phyloP scores from a whole-genome alignment of 2,113 vertebrate genomes.

The Chloroceryle aenea region DNA sequence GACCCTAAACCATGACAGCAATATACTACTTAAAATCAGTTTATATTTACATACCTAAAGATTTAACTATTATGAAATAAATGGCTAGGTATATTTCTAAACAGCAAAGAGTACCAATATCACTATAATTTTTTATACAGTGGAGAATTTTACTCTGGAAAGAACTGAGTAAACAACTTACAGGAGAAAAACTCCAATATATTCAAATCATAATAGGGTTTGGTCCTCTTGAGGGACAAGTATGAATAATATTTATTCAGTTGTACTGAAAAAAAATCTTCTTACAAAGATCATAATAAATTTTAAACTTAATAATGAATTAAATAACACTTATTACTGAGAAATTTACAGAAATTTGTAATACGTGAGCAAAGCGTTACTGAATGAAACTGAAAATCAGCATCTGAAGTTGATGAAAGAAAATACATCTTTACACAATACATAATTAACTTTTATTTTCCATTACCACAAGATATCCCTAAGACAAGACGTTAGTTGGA shows the following conservation, averaged over 20 bases:
- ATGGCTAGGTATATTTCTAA: constrained; percentile 13
- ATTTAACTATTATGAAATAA: constrained; percentile 29
- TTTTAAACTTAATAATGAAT: constrained; percentile 8
- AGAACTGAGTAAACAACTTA: neutral
- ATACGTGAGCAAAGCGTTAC: neutral
- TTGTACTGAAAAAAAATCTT: neutral
- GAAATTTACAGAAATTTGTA: neutral
- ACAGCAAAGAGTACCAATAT: neutral
- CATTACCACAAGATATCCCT: neutral
- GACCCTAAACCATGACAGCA: too few species aligned
- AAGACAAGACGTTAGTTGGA: neutral
- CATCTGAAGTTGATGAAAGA: neutral
- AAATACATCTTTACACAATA: neutral
- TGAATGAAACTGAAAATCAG: neutral
- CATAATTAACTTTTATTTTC: neutral
- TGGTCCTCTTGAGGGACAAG: neutral
- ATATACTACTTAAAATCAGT: constrained; percentile 32
- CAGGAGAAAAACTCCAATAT: neutral
- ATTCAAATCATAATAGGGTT: neutral
- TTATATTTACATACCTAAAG: constrained; percentile 36
- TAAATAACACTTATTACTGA: neutral
- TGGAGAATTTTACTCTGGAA: neutral
- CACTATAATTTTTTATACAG: constrained; percentile 11
- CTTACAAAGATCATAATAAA: neutral
- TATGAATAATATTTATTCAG: neutral